Evolutionary conservation across 2,888 invertebrate species (phyloP), one percentile per base, ranked within the genome.

Genomic region (Portevinia maculata): DNA sequence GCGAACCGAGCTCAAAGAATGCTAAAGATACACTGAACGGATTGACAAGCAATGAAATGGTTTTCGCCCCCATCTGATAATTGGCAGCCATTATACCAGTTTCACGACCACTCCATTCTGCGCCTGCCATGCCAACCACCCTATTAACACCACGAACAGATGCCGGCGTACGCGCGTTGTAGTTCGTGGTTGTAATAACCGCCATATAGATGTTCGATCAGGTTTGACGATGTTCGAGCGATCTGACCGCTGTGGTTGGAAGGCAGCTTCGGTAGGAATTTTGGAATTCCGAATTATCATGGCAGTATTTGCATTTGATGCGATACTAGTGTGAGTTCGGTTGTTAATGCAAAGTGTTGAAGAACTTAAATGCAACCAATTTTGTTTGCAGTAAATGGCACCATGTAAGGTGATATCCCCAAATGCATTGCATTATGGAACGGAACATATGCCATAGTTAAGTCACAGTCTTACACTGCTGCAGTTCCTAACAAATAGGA

Each of bases 61-160:
- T 76, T 65, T 71, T 81, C 81, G 81, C 60, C 76, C 81, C 76
- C 76, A 60, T 81, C 76, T 55, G 70, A 81, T 76, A 69, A 75
- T 75, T 76, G 39, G 37, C 81, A 76, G 76, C 65, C 65, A 81
- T 76, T 81, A 81, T 81, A 81, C 81, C 81, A 81, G 81, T 76
- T 81, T 34, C 65, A 48, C 50, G 81, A 71, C 59, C 76, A 76
- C 70, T 53, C 24, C 24, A 24, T 3, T 24, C 24, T 24, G 24
- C 24, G 71, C 53, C 76, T 70, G 70, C 64, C 65, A 70, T 39
- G 28, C 75, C 70, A 81, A 75, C 81, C 70, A 81, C 76, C 81
- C 81, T 70, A 76, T 53, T 55, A 53, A 59, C 75, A 70, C 37
- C 52, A 75, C 75, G 57, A 64, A 41, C 64, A 57, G 28, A 21